phyloP scores from a whole-genome alignment of 1,140 invertebrate species.

The Thaumetopoea pityocampa region DNA sequence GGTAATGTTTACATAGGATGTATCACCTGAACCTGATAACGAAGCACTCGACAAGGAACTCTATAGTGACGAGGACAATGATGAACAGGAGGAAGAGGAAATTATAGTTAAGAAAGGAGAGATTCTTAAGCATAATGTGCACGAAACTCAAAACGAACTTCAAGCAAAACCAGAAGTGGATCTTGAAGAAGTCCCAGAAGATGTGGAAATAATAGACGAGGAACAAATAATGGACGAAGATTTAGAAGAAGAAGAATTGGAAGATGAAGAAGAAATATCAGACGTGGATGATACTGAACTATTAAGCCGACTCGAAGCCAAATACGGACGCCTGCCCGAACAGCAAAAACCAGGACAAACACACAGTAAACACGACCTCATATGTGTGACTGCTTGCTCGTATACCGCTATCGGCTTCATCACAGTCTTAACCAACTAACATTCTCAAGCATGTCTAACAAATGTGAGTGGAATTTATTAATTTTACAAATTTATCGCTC shows the following conservation, averaged over 20 bases:
- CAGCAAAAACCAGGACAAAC: slow-evolving; percentile 70
- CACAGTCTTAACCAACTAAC: slow-evolving; percentile 43
- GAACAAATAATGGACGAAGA: slow-evolving; percentile 71
- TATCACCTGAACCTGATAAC: slow-evolving; percentile 18
- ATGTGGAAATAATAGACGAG: slow-evolving; percentile 72
- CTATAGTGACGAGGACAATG: slow-evolving; percentile 54
- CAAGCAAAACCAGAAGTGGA: slow-evolving; percentile 24
- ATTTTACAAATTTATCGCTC: slow-evolving; percentile 13
- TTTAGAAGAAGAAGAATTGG: slow-evolving; percentile 68
- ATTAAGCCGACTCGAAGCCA: slow-evolving; percentile 81
- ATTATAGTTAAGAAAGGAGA: slow-evolving; percentile 38
- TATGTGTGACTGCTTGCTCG: slow-evolving; percentile 38
- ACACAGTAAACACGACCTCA: slow-evolving; percentile 67
- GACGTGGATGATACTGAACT: slow-evolving; percentile 81
- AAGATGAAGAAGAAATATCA: slow-evolving; percentile 78
- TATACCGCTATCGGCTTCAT: slow-evolving; percentile 38
- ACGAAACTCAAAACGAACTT: slow-evolving; percentile 8
- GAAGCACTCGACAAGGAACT: slow-evolving; percentile 43
- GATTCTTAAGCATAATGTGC: slow-evolving; percentile 21
- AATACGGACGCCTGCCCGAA: slow-evolving; percentile 81
- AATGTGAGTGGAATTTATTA: slow-evolving; percentile 48
- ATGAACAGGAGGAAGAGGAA: slow-evolving; percentile 41
- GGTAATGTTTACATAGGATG: slow-evolving; percentile 7
- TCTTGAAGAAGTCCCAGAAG: slow-evolving; percentile 62
- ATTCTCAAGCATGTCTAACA: slow-evolving; percentile 55